Evolutionary conservation across 2,797 vertebrate species (phyloP), one percentile per base, ranked within the genome.

Genomic region (Eulemur albifrons): DNA sequence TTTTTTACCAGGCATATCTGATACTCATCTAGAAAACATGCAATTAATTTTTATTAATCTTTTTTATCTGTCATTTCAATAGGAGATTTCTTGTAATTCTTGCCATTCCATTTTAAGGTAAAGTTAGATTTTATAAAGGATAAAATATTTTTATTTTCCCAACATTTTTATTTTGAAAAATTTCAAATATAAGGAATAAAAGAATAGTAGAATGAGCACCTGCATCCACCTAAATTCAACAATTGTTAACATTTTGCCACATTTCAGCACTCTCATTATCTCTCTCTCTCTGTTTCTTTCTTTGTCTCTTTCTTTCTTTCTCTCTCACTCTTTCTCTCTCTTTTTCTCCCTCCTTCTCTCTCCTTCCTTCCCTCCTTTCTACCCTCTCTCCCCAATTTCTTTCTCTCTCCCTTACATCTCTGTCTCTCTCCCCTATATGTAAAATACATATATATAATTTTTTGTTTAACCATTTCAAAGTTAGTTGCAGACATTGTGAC

Each of bases 131-230:
- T 90, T 83, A 83, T 92, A 59, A 77, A 92, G 27, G 3, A 52
- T 27, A 88, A 21, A 80, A 38, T 63, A 40, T 69, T 65, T 40
- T 77, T 63, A 59, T 89, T 93, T 59, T 40, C 18, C 27, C 15
- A 90, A 65, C 0, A 52, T 96, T 67, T 92, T 94, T 88, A 82
- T 73, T 77, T 96, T 70, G 32, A 92, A 85, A 82, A 73, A 57
- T 77, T 70, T 95, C 12, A 77, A 88, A 87, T 90, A 61, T 54
- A 63, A 35, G 57, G 7, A 82, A 17, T 38, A n/a, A 90, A 86
- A 93, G 30, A 88, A 94, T 43, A 69, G n/a, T 81, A 85, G 23
- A 45, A 89, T 48, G n/a, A 73, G 81, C 4, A 79, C 21, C 9
- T 48, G 3, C 59, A 69, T 91, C 90, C 38, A 65, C 12, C 30